These are phyloP conservation scores for Barbus barbus DNA, from an alignment of 2,113 vertebrate genomes.

Conservation along the genomic window DNA sequence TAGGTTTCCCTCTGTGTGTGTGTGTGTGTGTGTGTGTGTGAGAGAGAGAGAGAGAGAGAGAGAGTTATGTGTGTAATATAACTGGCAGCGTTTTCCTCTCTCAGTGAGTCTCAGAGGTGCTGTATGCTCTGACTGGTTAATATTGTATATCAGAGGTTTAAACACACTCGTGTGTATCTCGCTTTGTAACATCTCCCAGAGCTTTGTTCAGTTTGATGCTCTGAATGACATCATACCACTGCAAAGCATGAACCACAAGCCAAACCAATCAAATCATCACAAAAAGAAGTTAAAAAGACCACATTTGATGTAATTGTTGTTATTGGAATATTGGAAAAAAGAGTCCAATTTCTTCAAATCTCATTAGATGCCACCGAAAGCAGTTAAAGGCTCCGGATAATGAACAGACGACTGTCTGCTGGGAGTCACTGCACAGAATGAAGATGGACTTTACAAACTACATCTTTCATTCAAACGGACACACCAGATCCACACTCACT, in stretches of 20 bases:
- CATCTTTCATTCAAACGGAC: background rate
- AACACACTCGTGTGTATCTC: background rate
- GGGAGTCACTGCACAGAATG: background rate
- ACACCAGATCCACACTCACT: background rate
- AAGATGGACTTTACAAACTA: background rate
- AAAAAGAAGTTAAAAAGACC: background rate
- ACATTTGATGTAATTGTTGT: background rate
- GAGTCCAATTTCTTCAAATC: background rate
- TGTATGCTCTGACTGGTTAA: background rate
- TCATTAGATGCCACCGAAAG: background rate
- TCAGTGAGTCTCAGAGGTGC: conserved; percentile 32
- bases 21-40: background rate
- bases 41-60: too few species aligned
- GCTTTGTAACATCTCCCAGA: conserved; percentile 6
- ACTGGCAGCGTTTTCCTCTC: conserved; percentile 23
- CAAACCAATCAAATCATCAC: background rate
- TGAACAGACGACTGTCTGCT: background rate
- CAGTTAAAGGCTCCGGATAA: conserved; percentile 15
- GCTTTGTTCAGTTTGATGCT: conserved; percentile 9
- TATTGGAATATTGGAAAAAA: conserved; percentile 4
- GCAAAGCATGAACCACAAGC: background rate
- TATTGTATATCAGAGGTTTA: conserved; percentile 29
- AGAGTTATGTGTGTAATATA: conserved; percentile 14
- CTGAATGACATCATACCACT: background rate
- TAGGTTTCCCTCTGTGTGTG: background rate